Percentiles rank a stretch among this genome's conserved stretches.
Conservation (phyloP, 1,140 invertebrate genomes). For the Drosophila nebulosa region DNA sequence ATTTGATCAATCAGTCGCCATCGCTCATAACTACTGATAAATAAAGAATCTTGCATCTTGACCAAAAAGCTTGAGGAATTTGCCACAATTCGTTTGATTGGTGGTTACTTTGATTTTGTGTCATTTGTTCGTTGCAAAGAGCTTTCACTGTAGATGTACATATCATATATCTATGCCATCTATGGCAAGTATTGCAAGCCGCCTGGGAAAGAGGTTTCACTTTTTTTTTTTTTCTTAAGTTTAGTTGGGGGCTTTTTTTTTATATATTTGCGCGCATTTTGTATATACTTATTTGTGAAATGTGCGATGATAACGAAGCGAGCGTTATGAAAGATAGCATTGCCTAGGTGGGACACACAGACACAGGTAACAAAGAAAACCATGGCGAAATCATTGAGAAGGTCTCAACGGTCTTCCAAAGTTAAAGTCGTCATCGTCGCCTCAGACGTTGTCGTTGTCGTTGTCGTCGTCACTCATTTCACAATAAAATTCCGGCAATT, state of each 20-base stretch:
- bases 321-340: constrained; percentile 54
- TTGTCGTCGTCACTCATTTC: constrained; percentile 52
- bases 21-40: too few species aligned
- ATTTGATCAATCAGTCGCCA: too few species aligned
- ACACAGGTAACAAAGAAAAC: constrained; percentile 10
- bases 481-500: constrained; percentile 76
- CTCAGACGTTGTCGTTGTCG: background rate
- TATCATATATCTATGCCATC: background rate
- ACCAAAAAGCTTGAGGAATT: background rate
- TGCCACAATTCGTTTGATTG: background rate
- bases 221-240: constrained; percentile 35
- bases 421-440: constrained; percentile 12
- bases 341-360: constrained; percentile 10
- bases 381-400: constrained; percentile 8
- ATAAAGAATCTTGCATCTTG: too few species aligned
- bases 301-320: constrained; percentile 44
- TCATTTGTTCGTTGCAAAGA: background rate
- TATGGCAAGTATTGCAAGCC: constrained; percentile 4
- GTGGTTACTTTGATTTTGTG: background rate
- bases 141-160: constrained; percentile 41
- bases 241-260: constrained; percentile 28
- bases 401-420: constrained; percentile 47
- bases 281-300: constrained; percentile 12
- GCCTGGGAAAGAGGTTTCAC: constrained; percentile 57
- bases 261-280: constrained; percentile 21